phyloP scores from a whole-genome alignment of 2,113 vertebrate genomes.

The Miniopterus natalensis region DNA sequence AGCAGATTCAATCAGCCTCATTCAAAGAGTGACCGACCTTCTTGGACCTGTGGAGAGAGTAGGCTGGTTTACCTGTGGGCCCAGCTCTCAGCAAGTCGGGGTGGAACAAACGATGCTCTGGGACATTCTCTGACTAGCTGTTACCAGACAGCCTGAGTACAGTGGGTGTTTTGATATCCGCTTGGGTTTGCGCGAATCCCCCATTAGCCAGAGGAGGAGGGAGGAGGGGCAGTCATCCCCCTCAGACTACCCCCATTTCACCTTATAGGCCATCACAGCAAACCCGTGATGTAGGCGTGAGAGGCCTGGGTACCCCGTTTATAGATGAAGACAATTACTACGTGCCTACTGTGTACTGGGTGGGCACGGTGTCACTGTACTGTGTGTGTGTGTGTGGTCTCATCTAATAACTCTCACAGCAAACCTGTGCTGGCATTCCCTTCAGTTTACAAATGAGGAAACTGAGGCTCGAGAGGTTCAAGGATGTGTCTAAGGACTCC shows the following conservation, averaged over 20 bases:
- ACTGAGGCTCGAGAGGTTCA: not conserved
- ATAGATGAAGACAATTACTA: accelerated
- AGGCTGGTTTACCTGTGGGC: not conserved
- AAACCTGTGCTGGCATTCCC: not conserved
- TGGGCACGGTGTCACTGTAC: not conserved
- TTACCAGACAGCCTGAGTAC: not conserved
- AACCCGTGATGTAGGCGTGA: too few relatives aligned
- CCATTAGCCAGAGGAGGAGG: not conserved
- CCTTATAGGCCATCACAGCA: not conserved
- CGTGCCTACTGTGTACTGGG: not conserved
- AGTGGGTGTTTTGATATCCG: not conserved
- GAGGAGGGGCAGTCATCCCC: too few relatives aligned
- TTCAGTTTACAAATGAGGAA: not conserved
- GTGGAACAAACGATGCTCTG: not conserved
- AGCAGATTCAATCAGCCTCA: too few relatives aligned
- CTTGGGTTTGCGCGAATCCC: not conserved
- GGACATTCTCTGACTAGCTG: not conserved
- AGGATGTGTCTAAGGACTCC: too few relatives aligned
- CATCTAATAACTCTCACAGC: not conserved
- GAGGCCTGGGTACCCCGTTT: not conserved
- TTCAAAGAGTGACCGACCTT: not conserved
- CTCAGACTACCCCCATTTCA: accelerated
- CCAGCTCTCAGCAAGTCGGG: not conserved
- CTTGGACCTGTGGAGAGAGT: not conserved
- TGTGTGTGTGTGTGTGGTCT: not conserved